These are phyloP conservation scores for Umimayanthus chanpuru DNA, from an alignment of 92 coral and sea anemone genomes.

Conservation along the genomic window DNA sequence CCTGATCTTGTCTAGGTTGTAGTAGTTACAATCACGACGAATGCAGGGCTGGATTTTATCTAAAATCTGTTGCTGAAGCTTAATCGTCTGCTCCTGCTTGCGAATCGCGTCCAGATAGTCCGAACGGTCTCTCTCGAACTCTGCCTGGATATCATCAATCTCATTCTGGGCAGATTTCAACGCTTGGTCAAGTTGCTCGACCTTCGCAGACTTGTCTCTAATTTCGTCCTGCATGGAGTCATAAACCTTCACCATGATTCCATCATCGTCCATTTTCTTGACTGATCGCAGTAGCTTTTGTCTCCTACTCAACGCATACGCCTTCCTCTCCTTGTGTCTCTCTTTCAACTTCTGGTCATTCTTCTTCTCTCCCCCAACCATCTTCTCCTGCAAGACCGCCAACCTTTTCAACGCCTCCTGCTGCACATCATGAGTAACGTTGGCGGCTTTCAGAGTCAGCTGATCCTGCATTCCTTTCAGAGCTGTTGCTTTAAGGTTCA, in stretches of 20 bases:
- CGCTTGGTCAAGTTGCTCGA: slow-evolving; percentile 72
- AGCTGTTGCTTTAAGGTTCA: slow-evolving; percentile 52
- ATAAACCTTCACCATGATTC: slow-evolving; percentile 93
- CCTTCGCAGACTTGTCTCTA: slow-evolving; percentile 67
- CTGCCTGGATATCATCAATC: slow-evolving; percentile 81
- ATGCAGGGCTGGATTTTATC: slow-evolving; percentile 97
- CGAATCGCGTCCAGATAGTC: slow-evolving; percentile 91
- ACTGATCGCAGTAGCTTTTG: slow-evolving; percentile 85
- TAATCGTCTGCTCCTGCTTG: slow-evolving; percentile 84
- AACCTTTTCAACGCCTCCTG: slow-evolving; percentile 79
- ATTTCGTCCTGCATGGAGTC: slow-evolving; percentile 94
- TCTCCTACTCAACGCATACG: slow-evolving; percentile 71
- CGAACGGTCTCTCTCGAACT: slow-evolving; percentile 85
- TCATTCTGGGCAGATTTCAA: slow-evolving; percentile 70
- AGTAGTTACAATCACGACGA: slow-evolving; percentile 93
- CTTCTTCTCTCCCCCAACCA: slow-evolving; percentile 93
- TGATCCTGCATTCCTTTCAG: slow-evolving; percentile 59
- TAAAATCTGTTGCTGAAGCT: slow-evolving; percentile 84
- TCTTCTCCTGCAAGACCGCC: slow-evolving; percentile 82
- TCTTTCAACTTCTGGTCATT: slow-evolving; percentile 89
- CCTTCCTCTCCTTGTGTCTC: slow-evolving; percentile 80
- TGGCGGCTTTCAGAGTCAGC: slow-evolving; percentile 20
- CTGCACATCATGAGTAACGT: slow-evolving; percentile 60
- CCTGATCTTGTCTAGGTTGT: slow-evolving; percentile 81
- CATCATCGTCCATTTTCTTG: slow-evolving; percentile 89